phyloP scores from a whole-genome alignment of 2,888 invertebrate genomes.

The Pegoplata infirma region DNA sequence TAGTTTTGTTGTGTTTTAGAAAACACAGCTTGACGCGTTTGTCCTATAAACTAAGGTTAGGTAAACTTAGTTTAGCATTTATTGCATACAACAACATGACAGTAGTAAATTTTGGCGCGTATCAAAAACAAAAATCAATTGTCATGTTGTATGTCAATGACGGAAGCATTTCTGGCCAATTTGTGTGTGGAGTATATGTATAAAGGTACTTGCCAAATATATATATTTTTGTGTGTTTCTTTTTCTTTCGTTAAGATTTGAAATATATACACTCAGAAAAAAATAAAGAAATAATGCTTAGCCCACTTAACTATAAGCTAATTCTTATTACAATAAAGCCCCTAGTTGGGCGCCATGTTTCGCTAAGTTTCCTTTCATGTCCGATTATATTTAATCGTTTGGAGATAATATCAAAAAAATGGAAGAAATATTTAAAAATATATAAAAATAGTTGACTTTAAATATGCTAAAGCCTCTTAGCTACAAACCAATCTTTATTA shows the following conservation, averaged over 20 bases:
- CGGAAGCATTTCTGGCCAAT: conserved; percentile 69
- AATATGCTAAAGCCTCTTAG: no score
- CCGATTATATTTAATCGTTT: no score
- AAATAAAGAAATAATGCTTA: not conserved
- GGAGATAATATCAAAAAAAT: no score
- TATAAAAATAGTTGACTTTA: no score
- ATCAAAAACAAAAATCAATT: conserved; percentile 76
- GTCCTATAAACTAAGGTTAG: conserved; percentile 58
- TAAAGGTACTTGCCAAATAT: not conserved
- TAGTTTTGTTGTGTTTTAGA: conserved; percentile 22
- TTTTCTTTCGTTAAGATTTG: conserved; percentile 24
- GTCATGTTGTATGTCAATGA: conserved; percentile 76
- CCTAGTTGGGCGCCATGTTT: no score
- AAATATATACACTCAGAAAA: conserved; percentile 13
- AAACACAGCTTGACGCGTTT: conserved; percentile 60
- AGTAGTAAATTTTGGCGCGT: conserved; percentile 73
- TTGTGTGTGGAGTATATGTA: conserved; percentile 39
- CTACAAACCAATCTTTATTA: no score
- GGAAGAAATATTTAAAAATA: no score
- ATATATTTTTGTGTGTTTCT: not conserved
- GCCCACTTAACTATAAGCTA: no score
- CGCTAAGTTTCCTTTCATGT: no score
- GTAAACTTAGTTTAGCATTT: conserved; percentile 42
- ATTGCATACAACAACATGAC: conserved; percentile 62
- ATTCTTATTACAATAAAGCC: no score